Evolutionary conservation across 2,113 vertebrate genomes (phyloP), one percentile per base, ranked within the genome.

Genomic region (Progne subis): DNA sequence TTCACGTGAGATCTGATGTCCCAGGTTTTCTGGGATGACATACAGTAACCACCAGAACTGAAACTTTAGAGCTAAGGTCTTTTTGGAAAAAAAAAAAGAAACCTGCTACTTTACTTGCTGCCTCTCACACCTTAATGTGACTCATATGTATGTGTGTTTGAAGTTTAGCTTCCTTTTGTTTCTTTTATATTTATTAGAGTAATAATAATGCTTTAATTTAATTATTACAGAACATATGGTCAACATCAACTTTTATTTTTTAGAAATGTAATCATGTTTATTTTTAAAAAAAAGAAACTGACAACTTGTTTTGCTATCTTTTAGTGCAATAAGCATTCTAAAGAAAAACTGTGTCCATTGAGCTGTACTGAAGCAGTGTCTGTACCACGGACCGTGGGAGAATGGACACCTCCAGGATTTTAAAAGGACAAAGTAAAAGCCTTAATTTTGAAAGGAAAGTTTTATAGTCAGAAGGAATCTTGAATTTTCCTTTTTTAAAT

Each of bases 261-360:
- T 97, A 98, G 97, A 97, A 97, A 93, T 94, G 96, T 98, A 97
- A 97, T 96, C 96, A 52, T 97, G 96, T 98, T 98, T 97, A 96
- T 98, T 97, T 98, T 97, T 74, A 18, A 92, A 74, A 69, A 37
- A 96, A 56, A 77, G 71, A 83, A 98, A 98, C 98, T 95, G 97
- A 97, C 97, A 97, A 97, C 97, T 98, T 95, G 95, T 97, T 97
- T 98, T 98, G 97, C 97, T 98, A 97, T 98, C 97, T 98, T 99
- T 98, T 98, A 98, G 99, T 99, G 99, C 99, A 99, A 99, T 99
- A 99, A 99, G 98, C 96, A 91, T 98, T 98, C 96, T 96, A 98
- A 97, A 98, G 97, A 97, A 97, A 97, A 97, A 95, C 90, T 72
- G 87, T 97, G 96, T 98, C 97, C 96, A 91, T 97, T 97, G 96